Conservation (phyloP, 1,140 invertebrate species). For the Lordiphosa clarofinis region DNA sequence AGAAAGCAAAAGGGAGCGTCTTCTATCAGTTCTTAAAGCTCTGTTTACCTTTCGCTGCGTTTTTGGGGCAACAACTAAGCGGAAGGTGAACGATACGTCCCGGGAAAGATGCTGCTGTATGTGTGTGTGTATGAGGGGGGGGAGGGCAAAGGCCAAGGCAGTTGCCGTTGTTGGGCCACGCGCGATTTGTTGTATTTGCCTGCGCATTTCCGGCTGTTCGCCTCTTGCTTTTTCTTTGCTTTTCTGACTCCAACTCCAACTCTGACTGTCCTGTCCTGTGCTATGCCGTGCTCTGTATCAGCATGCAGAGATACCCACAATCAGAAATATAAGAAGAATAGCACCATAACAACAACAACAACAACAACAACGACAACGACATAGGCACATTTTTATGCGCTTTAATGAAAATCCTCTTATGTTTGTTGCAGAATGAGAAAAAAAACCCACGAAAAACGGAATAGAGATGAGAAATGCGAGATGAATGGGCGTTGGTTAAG, state of each 20-base stretch:
- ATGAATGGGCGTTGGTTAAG: background rate
- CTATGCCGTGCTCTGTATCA: slow-evolving; percentile 27
- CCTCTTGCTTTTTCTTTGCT: background rate
- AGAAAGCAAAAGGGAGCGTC: too few species aligned
- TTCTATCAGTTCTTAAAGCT: slow-evolving; percentile 14
- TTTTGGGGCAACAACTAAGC: slow-evolving; percentile 33
- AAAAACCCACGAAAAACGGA: slow-evolving; percentile 7
- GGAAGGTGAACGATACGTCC: too few species aligned
- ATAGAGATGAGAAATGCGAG: slow-evolving; percentile 27
- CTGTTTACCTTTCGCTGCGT: slow-evolving; percentile 43
- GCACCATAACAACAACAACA: slow-evolving; percentile 15
- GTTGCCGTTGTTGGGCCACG: slow-evolving; percentile 49
- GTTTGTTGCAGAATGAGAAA: slow-evolving; percentile 14
- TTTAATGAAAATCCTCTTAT: slow-evolving; percentile 77
- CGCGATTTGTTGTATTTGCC: slow-evolving; percentile 32
- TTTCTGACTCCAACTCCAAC: background rate
- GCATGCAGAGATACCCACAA: slow-evolving; percentile 46
- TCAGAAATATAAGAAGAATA: slow-evolving; percentile 44
- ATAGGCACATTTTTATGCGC: slow-evolving; percentile 59
- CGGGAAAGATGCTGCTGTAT: background rate
- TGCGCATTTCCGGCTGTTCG: slow-evolving; percentile 56
- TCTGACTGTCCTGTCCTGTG: background rate
- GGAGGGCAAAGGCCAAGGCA: slow-evolving; percentile 33
- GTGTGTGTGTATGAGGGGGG: background rate
- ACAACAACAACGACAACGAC: too few species aligned